Evolutionary conservation across 2,113 vertebrate species (phyloP).

Genomic region (Xenopus laevis): DNA sequence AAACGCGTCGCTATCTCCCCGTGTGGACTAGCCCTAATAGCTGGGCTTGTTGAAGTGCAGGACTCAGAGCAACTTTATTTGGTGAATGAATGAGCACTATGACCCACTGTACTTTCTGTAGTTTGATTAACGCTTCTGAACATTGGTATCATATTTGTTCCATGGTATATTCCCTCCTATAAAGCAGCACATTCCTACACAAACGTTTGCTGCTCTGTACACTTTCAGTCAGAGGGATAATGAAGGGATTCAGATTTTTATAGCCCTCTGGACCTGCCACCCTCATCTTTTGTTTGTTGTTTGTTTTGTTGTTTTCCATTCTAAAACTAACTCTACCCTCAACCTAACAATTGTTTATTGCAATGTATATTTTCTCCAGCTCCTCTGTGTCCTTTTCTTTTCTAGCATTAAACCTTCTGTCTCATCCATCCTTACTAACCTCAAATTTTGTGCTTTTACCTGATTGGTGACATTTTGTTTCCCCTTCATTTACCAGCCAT

Average conservation of each 20-base stretch:
- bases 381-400: neutral
- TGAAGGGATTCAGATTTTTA: neutral
- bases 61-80: too few species aligned
- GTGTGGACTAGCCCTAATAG: too few species aligned
- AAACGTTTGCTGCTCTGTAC: neutral
- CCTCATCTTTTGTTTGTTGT: neutral
- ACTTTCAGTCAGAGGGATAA: neutral
- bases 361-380: neutral
- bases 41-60: too few species aligned
- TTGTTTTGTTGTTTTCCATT: too few species aligned
- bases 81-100: neutral
- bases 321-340: too few species aligned
- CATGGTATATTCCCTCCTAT: neutral
- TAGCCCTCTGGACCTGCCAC: neutral
- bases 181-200: neutral
- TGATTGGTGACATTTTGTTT: too few species aligned
- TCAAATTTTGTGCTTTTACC: too few species aligned
- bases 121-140: neutral
- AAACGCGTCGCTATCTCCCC: too few species aligned
- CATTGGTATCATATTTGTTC: neutral
- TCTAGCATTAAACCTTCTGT: neutral
- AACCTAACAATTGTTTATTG: too few species aligned
- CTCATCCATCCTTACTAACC: too few species aligned
- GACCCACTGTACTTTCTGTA: neutral
- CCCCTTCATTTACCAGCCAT: too few species aligned